These are phyloP conservation scores for Elysia chlorotica DNA, from an alignment of 1,140 invertebrate species.

Conservation along the genomic window DNA sequence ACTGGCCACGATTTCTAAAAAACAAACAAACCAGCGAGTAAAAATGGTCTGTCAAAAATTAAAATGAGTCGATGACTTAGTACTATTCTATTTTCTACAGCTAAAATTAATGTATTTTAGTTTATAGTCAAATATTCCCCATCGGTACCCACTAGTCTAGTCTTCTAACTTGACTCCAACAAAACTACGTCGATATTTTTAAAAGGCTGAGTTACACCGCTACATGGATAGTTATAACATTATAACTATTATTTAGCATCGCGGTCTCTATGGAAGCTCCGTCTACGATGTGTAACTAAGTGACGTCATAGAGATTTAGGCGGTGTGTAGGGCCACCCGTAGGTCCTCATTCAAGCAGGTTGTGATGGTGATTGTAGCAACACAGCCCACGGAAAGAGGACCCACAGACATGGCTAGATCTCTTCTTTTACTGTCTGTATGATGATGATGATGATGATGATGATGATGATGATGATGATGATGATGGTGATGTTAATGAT, in stretches of 20 bases:
- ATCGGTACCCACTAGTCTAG: neutral
- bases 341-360: conserved; percentile 63
- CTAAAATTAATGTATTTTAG: too few relatives aligned
- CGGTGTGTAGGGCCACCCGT: neutral
- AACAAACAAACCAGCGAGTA: too few relatives aligned
- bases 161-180: neutral
- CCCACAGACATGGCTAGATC: conserved; percentile 20
- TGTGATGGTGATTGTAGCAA: conserved; percentile 55
- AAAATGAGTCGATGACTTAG: too few relatives aligned
- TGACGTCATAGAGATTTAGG: neutral
- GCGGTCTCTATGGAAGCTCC: neutral
- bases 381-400: conserved; percentile 61
- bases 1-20: too few relatives aligned
- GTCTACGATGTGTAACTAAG: neutral
- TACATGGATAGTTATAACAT: neutral
- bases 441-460: too few relatives aligned
- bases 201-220: neutral
- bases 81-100: too few relatives aligned
- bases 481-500: too few relatives aligned
- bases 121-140: too few relatives aligned
- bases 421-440: too few relatives aligned
- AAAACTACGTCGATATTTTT: neutral
- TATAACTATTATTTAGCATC: neutral
- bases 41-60: too few relatives aligned
- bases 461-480: too few relatives aligned